Conservation (phyloP, 2,113 vertebrate species). For the Caranx melampygus region DNA sequence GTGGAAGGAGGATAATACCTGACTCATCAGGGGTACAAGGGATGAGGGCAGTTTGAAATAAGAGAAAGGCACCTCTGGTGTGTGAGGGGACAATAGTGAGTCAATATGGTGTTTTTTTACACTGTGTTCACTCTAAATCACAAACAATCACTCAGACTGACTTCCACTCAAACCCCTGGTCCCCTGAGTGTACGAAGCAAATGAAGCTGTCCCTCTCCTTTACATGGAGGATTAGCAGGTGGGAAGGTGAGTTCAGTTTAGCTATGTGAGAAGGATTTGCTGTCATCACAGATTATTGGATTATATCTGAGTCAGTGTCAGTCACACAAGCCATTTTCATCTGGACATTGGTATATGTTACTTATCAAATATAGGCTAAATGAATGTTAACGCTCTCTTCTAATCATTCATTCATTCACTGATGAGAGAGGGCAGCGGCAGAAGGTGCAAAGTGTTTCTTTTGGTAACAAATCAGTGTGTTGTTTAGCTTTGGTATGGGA, state of each 20-base stretch:
- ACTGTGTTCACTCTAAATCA: not conserved
- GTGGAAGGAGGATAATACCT: constrained; percentile 31
- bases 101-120: not conserved
- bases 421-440: not conserved
- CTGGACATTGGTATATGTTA: not conserved
- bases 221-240: constrained; percentile 67
- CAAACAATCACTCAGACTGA: not conserved
- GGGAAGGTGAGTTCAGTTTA: constrained; percentile 81
- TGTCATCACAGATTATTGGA: constrained; percentile 79
- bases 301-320: constrained; percentile 71
- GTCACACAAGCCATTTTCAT: constrained; percentile 41
- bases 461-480: not conserved
- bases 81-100: not conserved
- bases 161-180: constrained; percentile 1
- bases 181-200: constrained; percentile 24
- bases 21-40: constrained; percentile 19
- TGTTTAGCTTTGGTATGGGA: not conserved
- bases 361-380: constrained; percentile 8
- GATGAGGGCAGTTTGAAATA: not conserved
- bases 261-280: constrained; percentile 72
- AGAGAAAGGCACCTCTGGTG: not conserved
- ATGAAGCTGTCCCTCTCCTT: constrained; percentile 49
- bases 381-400: not conserved
- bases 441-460: not conserved
- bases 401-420: constrained; percentile 10